Evolutionary conservation across 2,797 vertebrate species (phyloP).

Genomic region (Myotis findleyi): DNA sequence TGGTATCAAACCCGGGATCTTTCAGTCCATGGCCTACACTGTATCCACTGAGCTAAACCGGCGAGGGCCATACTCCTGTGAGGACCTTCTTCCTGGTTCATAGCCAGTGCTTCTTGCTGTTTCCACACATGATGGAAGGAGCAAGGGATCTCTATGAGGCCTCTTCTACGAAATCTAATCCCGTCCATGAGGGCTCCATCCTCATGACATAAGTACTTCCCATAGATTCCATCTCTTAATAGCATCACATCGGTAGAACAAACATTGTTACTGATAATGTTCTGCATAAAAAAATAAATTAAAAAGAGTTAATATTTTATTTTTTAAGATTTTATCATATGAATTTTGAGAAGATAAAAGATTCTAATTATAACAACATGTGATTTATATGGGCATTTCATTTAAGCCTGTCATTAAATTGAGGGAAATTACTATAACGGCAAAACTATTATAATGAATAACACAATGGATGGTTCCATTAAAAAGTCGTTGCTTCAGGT

Average conservation of each 20-base stretch:
- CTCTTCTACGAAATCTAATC: neutral
- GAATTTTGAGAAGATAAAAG: neutral
- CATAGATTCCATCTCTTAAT: neutral
- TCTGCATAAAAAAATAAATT: constrained; percentile 9
- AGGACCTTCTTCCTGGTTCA: neutral
- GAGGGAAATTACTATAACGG: neutral
- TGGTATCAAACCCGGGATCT: no score
- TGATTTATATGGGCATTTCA: neutral
- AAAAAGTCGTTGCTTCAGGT: neutral
- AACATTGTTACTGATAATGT: constrained; percentile 47
- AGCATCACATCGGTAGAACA: neutral
- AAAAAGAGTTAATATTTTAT: no score
- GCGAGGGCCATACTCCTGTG: neutral
- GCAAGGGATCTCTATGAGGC: neutral
- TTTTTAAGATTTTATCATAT: neutral
- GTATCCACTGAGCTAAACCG: no score
- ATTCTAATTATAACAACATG: neutral
- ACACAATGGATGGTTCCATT: neutral
- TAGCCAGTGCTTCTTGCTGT: accelerated
- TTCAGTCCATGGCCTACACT: no score
- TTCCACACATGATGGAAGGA: neutral
- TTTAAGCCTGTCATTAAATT: neutral
- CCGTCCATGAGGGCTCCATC: neutral
- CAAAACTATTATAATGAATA: neutral
- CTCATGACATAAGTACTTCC: neutral